A percentile compares a stretch with the other conserved stretches of the same genome.
Evolutionary conservation across 2,888 invertebrate genomes (phyloP).

Genomic region (Cacoxenus indagator): DNA sequence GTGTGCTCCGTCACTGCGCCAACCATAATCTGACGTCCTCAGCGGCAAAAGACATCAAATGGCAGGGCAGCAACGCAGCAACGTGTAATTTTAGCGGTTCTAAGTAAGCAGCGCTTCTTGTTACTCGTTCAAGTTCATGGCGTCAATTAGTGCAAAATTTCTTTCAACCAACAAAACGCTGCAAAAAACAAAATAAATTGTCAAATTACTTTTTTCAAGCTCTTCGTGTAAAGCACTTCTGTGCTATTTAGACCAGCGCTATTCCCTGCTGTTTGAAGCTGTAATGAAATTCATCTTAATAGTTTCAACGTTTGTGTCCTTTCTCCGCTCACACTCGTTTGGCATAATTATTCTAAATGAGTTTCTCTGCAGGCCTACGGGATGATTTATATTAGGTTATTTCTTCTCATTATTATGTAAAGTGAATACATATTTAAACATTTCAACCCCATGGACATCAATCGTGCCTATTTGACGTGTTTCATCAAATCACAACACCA

Average conservation of each 20-base stretch:
- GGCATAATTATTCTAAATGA: slow-evolving; percentile 18
- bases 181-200: not conserved
- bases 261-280: not conserved
- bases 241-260: not conserved
- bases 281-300: not conserved
- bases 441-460: not conserved
- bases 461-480: slow-evolving; percentile 4
- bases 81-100: not conserved
- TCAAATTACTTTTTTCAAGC: not conserved
- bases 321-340: not conserved
- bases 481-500: not conserved
- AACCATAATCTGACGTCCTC: not conserved
- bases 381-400: slow-evolving; percentile 2
- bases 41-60: not conserved
- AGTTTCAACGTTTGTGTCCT: not conserved
- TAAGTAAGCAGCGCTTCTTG: not conserved
- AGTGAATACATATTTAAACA: not conserved
- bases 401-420: not conserved
- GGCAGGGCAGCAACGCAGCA: not conserved
- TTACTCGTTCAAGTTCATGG: slow-evolving; percentile 3
- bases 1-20: not conserved
- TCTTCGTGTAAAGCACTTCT: not conserved
- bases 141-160: slow-evolving; percentile 5
- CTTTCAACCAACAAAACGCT: not conserved
- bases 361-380: not conserved